A percentile compares a stretch with the other conserved stretches of the same genome.
phyloP scores from a whole-genome alignment of 2,888 invertebrate species.

The Xestia sexstrigata region DNA sequence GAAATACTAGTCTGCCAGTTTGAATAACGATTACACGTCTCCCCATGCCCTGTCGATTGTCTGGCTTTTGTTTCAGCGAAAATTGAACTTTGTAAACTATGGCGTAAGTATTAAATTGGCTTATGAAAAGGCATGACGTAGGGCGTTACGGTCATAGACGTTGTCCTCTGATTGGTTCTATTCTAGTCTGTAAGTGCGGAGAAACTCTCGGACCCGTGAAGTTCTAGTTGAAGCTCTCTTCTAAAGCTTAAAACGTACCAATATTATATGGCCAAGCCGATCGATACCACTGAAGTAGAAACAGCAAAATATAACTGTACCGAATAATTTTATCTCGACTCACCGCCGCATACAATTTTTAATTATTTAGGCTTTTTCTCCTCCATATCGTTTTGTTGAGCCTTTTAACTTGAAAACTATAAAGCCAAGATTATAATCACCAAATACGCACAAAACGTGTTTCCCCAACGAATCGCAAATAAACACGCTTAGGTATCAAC shows the following conservation, averaged over 20 bases:
- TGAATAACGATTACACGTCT: conserved; percentile 87
- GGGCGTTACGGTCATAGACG: conserved; percentile 63
- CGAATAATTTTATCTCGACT: neutral
- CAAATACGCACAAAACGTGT: conserved; percentile 8
- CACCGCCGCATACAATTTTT: neutral
- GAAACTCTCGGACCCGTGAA: conserved; percentile 57
- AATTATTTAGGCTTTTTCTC: too few species aligned
- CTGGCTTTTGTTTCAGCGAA: conserved; percentile 77
- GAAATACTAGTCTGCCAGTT: conserved; percentile 82
- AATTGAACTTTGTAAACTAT: conserved; percentile 72
- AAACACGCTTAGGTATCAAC: neutral
- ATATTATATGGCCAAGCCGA: neutral
- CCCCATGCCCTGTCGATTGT: conserved; percentile 80
- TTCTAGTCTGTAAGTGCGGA: conserved; percentile 71
- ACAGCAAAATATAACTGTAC: neutral
- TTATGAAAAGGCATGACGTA: conserved; percentile 40
- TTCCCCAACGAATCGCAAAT: conserved; percentile 8
- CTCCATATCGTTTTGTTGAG: neutral
- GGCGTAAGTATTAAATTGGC: conserved; percentile 64
- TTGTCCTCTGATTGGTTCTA: conserved; percentile 75
- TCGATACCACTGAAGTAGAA: conserved; percentile 11
- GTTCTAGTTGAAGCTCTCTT: conserved; percentile 38
- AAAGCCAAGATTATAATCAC: conserved; percentile 7
- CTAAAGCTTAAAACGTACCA: conserved; percentile 17
- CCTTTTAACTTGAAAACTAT: conserved; percentile 8